A percentile compares a stretch with the other conserved stretches of the same genome.
Conservation (phyloP, 2,888 invertebrate genomes). For the Helicoverpa assulta region DNA sequence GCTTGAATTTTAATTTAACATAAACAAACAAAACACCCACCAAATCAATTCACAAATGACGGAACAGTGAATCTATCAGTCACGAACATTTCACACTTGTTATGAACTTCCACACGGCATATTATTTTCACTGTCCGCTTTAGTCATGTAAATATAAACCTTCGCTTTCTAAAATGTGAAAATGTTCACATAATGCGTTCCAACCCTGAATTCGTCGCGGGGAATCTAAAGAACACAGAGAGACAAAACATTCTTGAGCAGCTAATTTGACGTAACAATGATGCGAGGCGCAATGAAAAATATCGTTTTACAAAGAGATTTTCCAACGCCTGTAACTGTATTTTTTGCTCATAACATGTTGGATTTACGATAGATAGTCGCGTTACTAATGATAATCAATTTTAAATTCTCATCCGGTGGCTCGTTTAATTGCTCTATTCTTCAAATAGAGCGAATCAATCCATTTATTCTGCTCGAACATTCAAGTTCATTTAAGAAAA, state of each 20-base stretch:
- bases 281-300: constrained; percentile 60
- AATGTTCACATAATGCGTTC: constrained; percentile 71
- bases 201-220: constrained; percentile 76
- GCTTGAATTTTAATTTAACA: constrained; percentile 3
- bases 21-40: constrained; percentile 21
- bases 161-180: constrained; percentile 89
- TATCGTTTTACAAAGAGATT: constrained; percentile 47
- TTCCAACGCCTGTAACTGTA: constrained; percentile 36
- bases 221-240: constrained; percentile 61
- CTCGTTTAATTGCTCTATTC: constrained; percentile 73
- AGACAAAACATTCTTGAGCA: constrained; percentile 61
- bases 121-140: constrained; percentile 72
- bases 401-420: constrained; percentile 72
- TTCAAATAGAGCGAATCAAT: constrained; percentile 79
- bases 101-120: constrained; percentile 66
- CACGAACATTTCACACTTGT: constrained; percentile 75
- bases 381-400: constrained; percentile 65
- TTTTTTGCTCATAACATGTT: constrained; percentile 61
- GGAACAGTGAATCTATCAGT: constrained; percentile 64
- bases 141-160: constrained; percentile 83
- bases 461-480: constrained; percentile 58
- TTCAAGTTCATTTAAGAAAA: constrained; percentile 65
- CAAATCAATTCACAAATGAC: constrained; percentile 44
- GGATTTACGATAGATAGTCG: constrained; percentile 46
- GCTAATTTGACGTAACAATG: constrained; percentile 71